Evolutionary conservation across 2,113 vertebrate genomes (phyloP), one percentile per base, ranked within the genome.

Genomic region (Microcebus tavaratra): DNA sequence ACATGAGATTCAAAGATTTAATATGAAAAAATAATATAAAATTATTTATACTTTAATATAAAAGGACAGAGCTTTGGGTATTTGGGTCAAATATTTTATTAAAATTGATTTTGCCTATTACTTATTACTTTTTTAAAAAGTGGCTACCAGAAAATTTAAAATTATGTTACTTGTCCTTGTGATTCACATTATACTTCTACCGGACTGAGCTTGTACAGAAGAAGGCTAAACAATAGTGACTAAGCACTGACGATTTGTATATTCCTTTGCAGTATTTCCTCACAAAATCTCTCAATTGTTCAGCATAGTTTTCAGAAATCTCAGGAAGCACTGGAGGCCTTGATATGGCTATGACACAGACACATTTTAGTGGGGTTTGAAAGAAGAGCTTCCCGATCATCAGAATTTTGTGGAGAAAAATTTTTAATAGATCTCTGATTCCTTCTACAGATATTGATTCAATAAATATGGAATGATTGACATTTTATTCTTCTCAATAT

Each of bases 101-200:
- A 25, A 15, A 87, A 76, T 67, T 78, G 2, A 72, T 87, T 76
- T 95, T 6, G 55, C 25, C 34, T 57, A 34, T 36, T 80, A 81
- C 55, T 90, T 83, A 6, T 15, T 63, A 39, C 10, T 61, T 96
- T 96, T 90, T 84, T 36, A 39, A 6, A 48, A 90, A 67, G 48
- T 81, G n/a, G 5, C 18, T 80, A 23, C 11, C 39, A 34, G 29
- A 92, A 76, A 36, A 20, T 20, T 61, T 76, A 2, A 55, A 88
- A 36, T 88, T 39, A 8, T 45, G 5, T 53, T 21, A 2, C 6
- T 18, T 94, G 45, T 8, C 50, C 53, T 78, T 42, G n/a, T 27
- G 42, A n/a, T 27, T 68, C 15, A 21, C 2, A 18, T 67, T 65
- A 23, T 29, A 76, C 68, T 89, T 68, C 34, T 23, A 12, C 29